Percentiles rank a stretch among this genome's conserved stretches.
These are phyloP conservation scores for Ophioderma brevispina DNA, from an alignment of 35 echinoderm and acorn worm genomes.

Conservation along the genomic window DNA sequence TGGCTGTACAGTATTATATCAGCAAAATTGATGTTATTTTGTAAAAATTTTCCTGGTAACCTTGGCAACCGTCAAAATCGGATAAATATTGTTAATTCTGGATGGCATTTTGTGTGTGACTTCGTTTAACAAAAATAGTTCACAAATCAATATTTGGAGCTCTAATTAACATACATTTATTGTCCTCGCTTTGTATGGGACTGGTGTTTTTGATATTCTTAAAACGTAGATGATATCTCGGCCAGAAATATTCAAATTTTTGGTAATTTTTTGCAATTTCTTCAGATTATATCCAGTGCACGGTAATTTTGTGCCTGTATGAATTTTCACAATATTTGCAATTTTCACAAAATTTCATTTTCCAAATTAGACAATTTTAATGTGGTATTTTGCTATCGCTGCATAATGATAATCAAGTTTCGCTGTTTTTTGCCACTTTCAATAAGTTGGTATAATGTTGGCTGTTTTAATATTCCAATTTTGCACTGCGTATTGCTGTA, in stretches of 20 bases:
- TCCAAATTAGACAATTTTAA: neutral
- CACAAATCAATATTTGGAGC: neutral
- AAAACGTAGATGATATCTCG: neutral
- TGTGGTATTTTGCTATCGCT: neutral
- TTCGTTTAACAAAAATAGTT: neutral
- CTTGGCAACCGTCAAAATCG: neutral
- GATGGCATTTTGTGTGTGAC: conserved; percentile 4
- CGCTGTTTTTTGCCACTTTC: neutral
- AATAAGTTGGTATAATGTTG: neutral
- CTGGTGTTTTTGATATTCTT: neutral
- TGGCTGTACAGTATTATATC: conserved; percentile 7
- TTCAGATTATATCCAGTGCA: neutral
- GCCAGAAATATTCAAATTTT: neutral
- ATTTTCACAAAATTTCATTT: conserved; percentile 15
- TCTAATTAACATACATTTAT: neutral
- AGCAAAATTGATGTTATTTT: neutral
- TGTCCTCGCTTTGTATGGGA: neutral
- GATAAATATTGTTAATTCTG: neutral
- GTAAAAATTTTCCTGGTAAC: neutral
- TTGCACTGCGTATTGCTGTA: neutral
- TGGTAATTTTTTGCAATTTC: neutral
- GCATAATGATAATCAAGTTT: neutral
- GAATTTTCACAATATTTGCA: conserved; percentile 6
- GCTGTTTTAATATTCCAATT: neutral
- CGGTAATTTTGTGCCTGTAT: neutral